Evolutionary conservation across 1,140 invertebrate genomes (phyloP), one percentile per base, ranked within the genome.

Genomic region (Drosophila tropicalis): DNA sequence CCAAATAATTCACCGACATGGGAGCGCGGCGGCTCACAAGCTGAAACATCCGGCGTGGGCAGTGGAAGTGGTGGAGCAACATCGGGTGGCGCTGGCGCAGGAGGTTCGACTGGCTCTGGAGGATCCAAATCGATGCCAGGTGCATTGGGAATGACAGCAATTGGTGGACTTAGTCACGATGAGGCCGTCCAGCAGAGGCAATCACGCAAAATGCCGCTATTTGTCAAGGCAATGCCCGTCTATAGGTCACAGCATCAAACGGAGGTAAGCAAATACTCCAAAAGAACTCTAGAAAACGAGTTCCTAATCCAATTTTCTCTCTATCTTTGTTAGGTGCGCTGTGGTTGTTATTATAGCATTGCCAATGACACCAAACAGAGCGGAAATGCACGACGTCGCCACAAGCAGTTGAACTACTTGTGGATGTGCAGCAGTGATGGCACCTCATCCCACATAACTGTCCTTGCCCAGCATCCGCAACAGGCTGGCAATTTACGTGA

Each of bases 1-100:
- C 94, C 96, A 0, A 96, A 96, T 70, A 99, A 99, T 92, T 96
- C 96, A 47, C 97, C 97, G 2, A 97, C 97, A 0, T 99, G 98
- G 98, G 95, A 98, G 84, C 94, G 97, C 19, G 29, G 66, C 7
- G 17, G 71, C 7, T 13, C 94, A 85, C 94, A 95, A 85, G 32
- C 66, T 25, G 25, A 36, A 60, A 5, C 68, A 67, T 6, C 67
- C 25, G 62, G 71, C 7, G 6, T 44, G 2, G 41, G 15, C 4
- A 15, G 12, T 34, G n/a, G 1, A n/a, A 9, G 41, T 4, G 29
- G 4, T 19, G 32, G 62, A 54, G 62, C 66, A 10, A 4, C 4
- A 22, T 17, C n/a, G 3, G 17, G 3, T 67, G 40, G 63, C 68
- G 56, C 68, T 66, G 32, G 25, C 72, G 6, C 13, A 17, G 44